Evolutionary conservation across 2,888 invertebrate species (phyloP).

Genomic region (Hemistola chrysoprasaria): DNA sequence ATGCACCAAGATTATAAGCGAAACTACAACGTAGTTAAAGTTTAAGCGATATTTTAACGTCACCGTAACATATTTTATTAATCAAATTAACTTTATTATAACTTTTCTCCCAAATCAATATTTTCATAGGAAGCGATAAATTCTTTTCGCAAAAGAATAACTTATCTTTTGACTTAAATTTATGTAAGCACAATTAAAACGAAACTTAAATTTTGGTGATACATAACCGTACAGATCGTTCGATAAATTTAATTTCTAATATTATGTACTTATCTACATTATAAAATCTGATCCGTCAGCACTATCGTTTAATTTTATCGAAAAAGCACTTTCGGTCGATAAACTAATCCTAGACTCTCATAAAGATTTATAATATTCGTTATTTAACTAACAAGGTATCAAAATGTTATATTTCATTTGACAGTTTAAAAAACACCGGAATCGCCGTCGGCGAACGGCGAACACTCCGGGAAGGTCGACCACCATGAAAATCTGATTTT

Average conservation of each 20-base stretch:
- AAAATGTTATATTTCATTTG: constrained; percentile 31
- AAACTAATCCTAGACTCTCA: constrained; percentile 34
- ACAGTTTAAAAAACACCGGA: constrained; percentile 17
- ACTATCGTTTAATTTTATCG: constrained; percentile 57
- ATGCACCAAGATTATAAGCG: constrained; percentile 25
- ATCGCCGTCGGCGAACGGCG: constrained; percentile 26
- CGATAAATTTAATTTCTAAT: constrained; percentile 35
- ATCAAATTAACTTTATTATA: constrained; percentile 1
- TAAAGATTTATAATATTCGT: constrained; percentile 30
- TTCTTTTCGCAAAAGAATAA: constrained; percentile 81
- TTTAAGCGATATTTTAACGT: neutral
- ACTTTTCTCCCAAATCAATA: constrained; percentile 42
- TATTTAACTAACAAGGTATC: constrained; percentile 36
- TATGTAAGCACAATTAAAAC: constrained; percentile 45
- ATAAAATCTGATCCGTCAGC: constrained; percentile 42
- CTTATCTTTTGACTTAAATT: constrained; percentile 53
- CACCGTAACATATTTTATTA: neutral
- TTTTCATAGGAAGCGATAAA: constrained; percentile 63
- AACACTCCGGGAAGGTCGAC: constrained; percentile 32
- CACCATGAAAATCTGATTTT: constrained; percentile 61
- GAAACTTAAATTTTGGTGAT: constrained; percentile 53
- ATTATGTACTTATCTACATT: constrained; percentile 15
- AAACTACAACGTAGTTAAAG: constrained; percentile 2
- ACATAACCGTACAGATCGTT: constrained; percentile 27
- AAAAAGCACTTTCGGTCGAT: constrained; percentile 73